Base-by-base conservation (phyloP, 2,113 vertebrate genomes). In the Ammospiza caudacuta region DNA sequence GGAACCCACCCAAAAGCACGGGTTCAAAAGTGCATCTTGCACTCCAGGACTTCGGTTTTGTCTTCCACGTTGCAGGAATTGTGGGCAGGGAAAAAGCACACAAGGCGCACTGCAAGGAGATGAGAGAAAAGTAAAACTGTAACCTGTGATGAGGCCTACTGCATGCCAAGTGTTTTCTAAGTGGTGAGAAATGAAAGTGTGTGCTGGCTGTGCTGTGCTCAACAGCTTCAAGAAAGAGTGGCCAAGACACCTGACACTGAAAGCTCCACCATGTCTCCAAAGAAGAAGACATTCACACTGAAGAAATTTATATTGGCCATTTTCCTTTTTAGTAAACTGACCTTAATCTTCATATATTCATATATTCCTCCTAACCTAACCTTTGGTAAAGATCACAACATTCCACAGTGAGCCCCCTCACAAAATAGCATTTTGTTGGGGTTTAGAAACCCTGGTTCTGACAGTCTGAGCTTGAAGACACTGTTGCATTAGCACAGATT, bases 11-110 rank as follows among this genome's bases (percentile, higher is more conserved):
- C 86, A 92, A 55, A 5, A 73, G 29, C 33, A 47, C 0, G 23
- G 29, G 88, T 94, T 95, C 72, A 95, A 94, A 92, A 93, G 58
- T 80, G 64, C 73, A 87, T 58, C 33, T 84, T 82, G 43, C 73
- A 24, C 41, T 87, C 0, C 1, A 87, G 66, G 59, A 83, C 49
- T 35, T 91, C 0, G 0, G 10, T 22, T 49, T 88, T 68, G 15
- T 39, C 25, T 92, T 87, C 44, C 61, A 89, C 0, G 0, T 66
- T 73, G 66, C 66, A 84, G 75, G 46, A 73, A 20, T 16, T 55
- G 25, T 0, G 1, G 37, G 10, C 6, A 5, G 39, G 5, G 49
- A 35, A 73, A 87, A 18, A 73, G 24, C 18, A 29, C 39, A 21
- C 20, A 68, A 72, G 6, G 9, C 16, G 1, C 37, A 57, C 3